Conservation (phyloP, 2,797 vertebrate genomes). For the Melanotaenia maccullochi region DNA sequence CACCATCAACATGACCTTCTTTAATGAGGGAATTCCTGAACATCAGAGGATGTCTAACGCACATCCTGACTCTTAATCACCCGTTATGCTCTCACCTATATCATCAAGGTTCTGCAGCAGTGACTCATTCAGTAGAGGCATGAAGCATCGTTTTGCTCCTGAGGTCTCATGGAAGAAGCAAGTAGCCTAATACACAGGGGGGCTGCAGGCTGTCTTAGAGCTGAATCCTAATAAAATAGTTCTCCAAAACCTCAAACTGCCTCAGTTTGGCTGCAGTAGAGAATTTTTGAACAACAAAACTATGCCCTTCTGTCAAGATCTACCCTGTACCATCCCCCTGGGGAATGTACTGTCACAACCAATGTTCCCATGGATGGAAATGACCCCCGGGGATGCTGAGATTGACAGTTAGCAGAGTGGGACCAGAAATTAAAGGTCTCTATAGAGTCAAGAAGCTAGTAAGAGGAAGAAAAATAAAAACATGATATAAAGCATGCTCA, state of each 20-base stretch:
- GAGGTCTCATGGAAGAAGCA: conserved; percentile 20
- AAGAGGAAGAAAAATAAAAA: conserved; percentile 66
- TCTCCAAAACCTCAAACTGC: conserved; percentile 19
- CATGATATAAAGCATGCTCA: conserved; percentile 63
- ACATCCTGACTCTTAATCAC: conserved; percentile 81
- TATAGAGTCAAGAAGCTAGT: conserved; percentile 67
- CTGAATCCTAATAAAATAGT: conserved; percentile 13
- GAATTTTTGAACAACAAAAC: conserved; percentile 32
- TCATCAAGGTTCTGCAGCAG: conserved; percentile 50
- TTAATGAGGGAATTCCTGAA: conserved; percentile 83
- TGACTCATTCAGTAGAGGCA: conserved; percentile 40
- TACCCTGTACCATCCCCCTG: conserved; percentile 38
- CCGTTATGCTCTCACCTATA: conserved; percentile 67
- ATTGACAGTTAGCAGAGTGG: conserved; percentile 74
- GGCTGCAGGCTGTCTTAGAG: conserved; percentile 6
- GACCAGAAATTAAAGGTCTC: conserved; percentile 72
- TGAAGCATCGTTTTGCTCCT: conserved; percentile 59
- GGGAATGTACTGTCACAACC: conserved; percentile 61
- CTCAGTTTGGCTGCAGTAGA: conserved; percentile 24
- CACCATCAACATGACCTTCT: conserved; percentile 72
- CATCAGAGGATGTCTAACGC: conserved; percentile 80
- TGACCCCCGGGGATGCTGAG: conserved; percentile 58
- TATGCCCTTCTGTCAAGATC: conserved; percentile 50
- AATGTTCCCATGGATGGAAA: conserved; percentile 77
- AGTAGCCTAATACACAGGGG: conserved; percentile 1